Evolutionary conservation across 1,140 invertebrate species (phyloP), one percentile per base, ranked within the genome.

Genomic region (Eriocheir sinensis): DNA sequence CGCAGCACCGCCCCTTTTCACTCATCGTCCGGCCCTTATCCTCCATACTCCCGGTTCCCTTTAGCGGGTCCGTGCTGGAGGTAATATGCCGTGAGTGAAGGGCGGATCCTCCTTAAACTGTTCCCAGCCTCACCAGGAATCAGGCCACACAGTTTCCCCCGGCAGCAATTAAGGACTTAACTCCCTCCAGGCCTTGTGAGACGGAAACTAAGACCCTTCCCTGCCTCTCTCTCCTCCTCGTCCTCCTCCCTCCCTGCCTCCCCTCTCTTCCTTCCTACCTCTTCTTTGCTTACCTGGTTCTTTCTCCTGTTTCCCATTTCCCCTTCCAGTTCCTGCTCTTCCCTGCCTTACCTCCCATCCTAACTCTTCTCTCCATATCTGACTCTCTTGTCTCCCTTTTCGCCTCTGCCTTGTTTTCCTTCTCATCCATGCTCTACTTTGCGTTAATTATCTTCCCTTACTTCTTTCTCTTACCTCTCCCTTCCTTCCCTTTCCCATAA

Each of bases 81-180:
- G 21, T 72, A 72, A 72, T 72, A 72, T n/a, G n/a, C 60, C 21
- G 21, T 72, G 60, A 72, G 60, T n/a, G 60, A 72, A 72, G 60
- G 60, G 60, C 17, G 27, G 60, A 72, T 72, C 60, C 60, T 72
- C 60, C 60, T 72, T 72, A 72, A 72, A 72, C 27, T 72, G 53
- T 89, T 48, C 88, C 41, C 36, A 48, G 40, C 88, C 53, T 89
- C 53, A 89, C 17, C 27, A 53, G 41, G 44, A 89, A 89, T 89
- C 53, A 89, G 88, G 44, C 88, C 88, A 89, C n/a, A 89, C 88
- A 89, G 53, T 89, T 89, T 89, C 44, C 88, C 30, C 53, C 88
- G 15, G 6, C 88, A 27, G 41, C 88, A 89, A 89, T 89, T 89
- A 89, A 89, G 41, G 88, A 44, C 53, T 89, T 89, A 89, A 89